Evolutionary conservation across 53 echinoderm and acorn worm species (phyloP), one percentile per base, ranked within the genome.

Genomic region (Stichopus horrens): DNA sequence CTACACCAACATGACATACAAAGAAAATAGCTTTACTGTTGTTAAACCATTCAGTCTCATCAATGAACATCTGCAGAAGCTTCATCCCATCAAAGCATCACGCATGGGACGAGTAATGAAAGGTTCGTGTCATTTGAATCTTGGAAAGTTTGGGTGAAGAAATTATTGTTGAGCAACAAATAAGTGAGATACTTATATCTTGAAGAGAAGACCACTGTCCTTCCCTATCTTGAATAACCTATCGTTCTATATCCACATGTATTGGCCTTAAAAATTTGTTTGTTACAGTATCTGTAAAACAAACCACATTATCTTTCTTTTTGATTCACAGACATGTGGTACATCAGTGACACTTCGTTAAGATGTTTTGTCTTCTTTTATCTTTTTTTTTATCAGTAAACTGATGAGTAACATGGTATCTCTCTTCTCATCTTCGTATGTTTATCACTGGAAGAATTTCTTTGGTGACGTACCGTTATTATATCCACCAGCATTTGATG

Each of bases 401-500:
- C 75, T 96, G 65, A 91, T 93, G 92, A 95, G 95, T n/a, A 96
- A 93, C 74, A 82, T 96, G 83, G 90, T 93, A 21, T 96, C 97
- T 55, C 91, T 93, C 68, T 96, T 96, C 90, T 90, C 97, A 18
- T 93, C 97, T 1, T 93, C 92, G 4, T 96, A 90, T 78, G 97
- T 96, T 58, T 96, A 92, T 83, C 73, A 90, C 55, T 96, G 97
- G 97, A 91, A 87, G 75, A 89, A 93, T 37, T 92, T 77, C 83
- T 95, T 95, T 88, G 89, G 55, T 0, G 91, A 92, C 52, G 84
- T 88, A 57, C 67, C 89, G 9, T 88, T 96, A 5, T 79, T 84
- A 14, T 96, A 96, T 81, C 97, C 97, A 1, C 97, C 97, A 75
- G 95, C 93, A 51, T 96, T 96, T 88, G 97, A 96, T 96, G 95